A percentile compares a stretch with the other conserved stretches of the same genome.
These are phyloP conservation scores for Penaeus indicus DNA, from an alignment of 1,140 invertebrate genomes.

Conservation along the genomic window DNA sequence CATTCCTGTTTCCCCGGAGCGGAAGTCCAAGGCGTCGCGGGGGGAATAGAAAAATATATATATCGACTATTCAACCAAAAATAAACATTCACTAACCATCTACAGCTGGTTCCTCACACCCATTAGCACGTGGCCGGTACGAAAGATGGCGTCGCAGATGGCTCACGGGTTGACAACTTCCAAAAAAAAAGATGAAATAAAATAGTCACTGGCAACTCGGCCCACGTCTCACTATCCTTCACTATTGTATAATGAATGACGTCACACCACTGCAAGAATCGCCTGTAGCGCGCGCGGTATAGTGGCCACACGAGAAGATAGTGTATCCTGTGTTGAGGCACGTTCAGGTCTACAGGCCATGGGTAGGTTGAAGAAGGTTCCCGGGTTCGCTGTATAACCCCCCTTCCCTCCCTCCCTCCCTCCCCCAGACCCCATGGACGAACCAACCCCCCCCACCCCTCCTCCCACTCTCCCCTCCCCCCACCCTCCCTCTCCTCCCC, in stretches of 20 bases:
- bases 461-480: constrained; percentile 40
- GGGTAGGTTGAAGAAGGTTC: constrained; percentile 39
- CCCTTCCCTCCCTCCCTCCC: constrained; percentile 26
- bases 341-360: constrained; percentile 50
- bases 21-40: too few species aligned
- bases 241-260: not conserved
- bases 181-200: not conserved
- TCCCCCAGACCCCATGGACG: not conserved
- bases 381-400: constrained; percentile 44
- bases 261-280: not conserved
- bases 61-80: too few species aligned
- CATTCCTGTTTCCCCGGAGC: too few species aligned
- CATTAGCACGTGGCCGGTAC: not conserved
- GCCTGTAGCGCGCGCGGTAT: not conserved
- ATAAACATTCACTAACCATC: too few species aligned
- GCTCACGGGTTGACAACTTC: constrained; percentile 2
- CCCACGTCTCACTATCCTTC: constrained; percentile 10
- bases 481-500: constrained; percentile 23
- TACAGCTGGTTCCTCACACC: not conserved
- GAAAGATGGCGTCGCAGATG: constrained; percentile 40
- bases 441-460: constrained; percentile 30
- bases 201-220: not conserved
- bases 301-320: not conserved
- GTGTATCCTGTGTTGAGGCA: constrained; percentile 51
- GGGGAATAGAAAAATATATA: too few species aligned